A percentile compares a stretch with the other conserved stretches of the same genome.
Conservation (phyloP, 2,888 invertebrate genomes). For the Halictus quadricinctus region DNA sequence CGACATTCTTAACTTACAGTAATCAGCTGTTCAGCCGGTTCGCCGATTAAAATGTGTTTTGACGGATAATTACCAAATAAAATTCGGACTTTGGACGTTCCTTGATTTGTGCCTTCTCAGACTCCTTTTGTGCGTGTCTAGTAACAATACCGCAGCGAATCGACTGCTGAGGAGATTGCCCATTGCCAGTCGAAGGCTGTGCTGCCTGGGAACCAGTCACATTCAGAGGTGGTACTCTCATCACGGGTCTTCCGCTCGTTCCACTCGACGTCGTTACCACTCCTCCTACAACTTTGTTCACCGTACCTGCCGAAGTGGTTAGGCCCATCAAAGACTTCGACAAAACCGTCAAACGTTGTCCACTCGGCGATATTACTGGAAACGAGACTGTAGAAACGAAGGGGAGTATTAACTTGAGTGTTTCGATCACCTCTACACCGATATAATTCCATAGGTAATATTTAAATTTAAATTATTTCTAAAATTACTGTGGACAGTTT, state of each 20-base stretch:
- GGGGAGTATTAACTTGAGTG: constrained; percentile 17
- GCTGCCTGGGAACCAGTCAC: constrained; percentile 75
- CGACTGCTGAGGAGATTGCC: constrained; percentile 64
- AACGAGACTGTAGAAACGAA: constrained; percentile 73
- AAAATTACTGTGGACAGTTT: not conserved
- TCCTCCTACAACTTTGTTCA: constrained; percentile 77
- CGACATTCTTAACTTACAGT: not conserved
- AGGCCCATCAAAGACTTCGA: constrained; percentile 83
- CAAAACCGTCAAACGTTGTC: constrained; percentile 85
- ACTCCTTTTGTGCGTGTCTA: constrained; percentile 73
- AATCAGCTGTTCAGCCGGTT: not conserved
- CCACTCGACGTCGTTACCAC: constrained; percentile 75
- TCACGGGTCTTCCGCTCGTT: constrained; percentile 76
- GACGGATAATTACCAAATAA: constrained; percentile 72
- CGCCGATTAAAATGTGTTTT: not conserved
- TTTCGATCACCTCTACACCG: not conserved
- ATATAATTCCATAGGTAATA: not conserved
- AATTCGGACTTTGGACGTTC: constrained; percentile 80
- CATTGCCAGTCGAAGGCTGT: constrained; percentile 65
- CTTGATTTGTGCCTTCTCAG: constrained; percentile 68
- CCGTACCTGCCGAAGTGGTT: constrained; percentile 76
- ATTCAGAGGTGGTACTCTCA: constrained; percentile 82
- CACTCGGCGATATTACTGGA: constrained; percentile 83
- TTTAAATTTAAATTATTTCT: not conserved
- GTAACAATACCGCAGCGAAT: constrained; percentile 75